These are phyloP conservation scores for Trichopoda pennipes DNA, from an alignment of 2,888 invertebrate genomes.

Conservation along the genomic window DNA sequence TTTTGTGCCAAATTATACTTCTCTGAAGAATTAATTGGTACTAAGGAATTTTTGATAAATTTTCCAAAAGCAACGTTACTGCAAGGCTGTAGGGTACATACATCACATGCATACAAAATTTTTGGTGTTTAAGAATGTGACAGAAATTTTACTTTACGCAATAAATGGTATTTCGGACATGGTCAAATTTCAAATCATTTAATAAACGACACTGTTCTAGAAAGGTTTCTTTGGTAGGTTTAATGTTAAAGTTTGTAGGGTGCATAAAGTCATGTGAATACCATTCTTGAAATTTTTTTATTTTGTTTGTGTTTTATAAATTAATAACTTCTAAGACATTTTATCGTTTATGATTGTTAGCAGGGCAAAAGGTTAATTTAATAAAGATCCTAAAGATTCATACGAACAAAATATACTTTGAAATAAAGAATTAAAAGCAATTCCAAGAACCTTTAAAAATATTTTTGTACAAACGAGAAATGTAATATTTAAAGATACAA, in stretches of 20 bases:
- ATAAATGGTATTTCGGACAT: too few species aligned
- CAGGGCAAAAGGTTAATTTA: slow-evolving; percentile 67
- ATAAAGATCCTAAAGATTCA: slow-evolving; percentile 62
- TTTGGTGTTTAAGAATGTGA: too few species aligned
- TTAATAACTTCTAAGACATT: slow-evolving; percentile 59
- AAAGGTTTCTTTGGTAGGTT: background rate
- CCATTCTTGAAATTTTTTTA: background rate
- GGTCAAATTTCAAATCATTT: too few species aligned
- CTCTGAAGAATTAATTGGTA: too few species aligned
- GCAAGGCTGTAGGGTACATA: too few species aligned
- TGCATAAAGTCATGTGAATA: background rate
- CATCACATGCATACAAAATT: too few species aligned
- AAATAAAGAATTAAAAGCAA: slow-evolving; percentile 9
- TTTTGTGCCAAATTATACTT: too few species aligned
- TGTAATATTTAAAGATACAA: background rate
- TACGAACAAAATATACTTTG: slow-evolving; percentile 1
- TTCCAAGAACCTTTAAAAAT: slow-evolving; percentile 36
- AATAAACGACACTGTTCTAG: too few species aligned
- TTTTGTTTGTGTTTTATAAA: slow-evolving; percentile 35
- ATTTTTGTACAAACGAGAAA: background rate
- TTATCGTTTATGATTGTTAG: slow-evolving; percentile 37
- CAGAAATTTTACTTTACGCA: too few species aligned
- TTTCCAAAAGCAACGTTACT: too few species aligned
- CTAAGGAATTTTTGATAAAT: too few species aligned
- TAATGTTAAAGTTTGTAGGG: background rate